Evolutionary conservation across 35 echinoderm and acorn worm species (phyloP).

Genomic region (Heliocidaris erythrogramma): DNA sequence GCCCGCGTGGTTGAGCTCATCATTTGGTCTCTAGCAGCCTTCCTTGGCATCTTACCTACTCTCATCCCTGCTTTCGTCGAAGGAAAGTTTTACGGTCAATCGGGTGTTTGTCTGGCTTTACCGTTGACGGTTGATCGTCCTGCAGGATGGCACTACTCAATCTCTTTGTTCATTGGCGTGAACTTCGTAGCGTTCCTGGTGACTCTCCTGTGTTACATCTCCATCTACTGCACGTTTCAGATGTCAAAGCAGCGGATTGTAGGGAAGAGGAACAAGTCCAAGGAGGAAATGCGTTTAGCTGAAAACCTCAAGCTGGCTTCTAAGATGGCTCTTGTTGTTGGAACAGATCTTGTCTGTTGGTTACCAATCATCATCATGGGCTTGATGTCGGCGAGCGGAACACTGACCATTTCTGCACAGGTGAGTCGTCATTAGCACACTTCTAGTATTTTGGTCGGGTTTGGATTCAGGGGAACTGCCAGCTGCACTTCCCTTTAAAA

Average conservation of each 20-base stretch:
- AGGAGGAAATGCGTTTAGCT: not conserved
- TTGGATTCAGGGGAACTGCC: not conserved
- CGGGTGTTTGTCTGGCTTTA: slow-evolving; percentile 79
- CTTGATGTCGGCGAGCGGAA: slow-evolving; percentile 44
- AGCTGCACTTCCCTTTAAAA: not conserved
- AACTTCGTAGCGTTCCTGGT: slow-evolving; percentile 66
- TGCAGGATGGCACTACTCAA: slow-evolving; percentile 63
- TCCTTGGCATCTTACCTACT: slow-evolving; percentile 61
- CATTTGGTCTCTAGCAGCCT: slow-evolving; percentile 51
- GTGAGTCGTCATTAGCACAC: not conserved
- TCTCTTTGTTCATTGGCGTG: slow-evolving; percentile 63
- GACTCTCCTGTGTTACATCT: slow-evolving; percentile 62
- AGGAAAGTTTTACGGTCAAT: slow-evolving; percentile 68
- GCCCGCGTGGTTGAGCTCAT: slow-evolving; percentile 21
- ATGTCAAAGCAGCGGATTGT: slow-evolving; percentile 5
- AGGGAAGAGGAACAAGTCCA: not conserved
- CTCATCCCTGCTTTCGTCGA: slow-evolving; percentile 58
- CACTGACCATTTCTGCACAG: not conserved
- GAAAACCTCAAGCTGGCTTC: slow-evolving; percentile 70
- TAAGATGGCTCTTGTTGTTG: slow-evolving; percentile 74
- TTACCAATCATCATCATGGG: slow-evolving; percentile 79
- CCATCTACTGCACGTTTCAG: slow-evolving; percentile 65
- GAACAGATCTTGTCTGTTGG: slow-evolving; percentile 79
- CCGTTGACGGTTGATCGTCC: slow-evolving; percentile 56
- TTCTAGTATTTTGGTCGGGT: too few species aligned